Conservation (phyloP, 30 jellyfish, hydroid and myxozoan genomes). For the Haliclystus octoradiatus region DNA sequence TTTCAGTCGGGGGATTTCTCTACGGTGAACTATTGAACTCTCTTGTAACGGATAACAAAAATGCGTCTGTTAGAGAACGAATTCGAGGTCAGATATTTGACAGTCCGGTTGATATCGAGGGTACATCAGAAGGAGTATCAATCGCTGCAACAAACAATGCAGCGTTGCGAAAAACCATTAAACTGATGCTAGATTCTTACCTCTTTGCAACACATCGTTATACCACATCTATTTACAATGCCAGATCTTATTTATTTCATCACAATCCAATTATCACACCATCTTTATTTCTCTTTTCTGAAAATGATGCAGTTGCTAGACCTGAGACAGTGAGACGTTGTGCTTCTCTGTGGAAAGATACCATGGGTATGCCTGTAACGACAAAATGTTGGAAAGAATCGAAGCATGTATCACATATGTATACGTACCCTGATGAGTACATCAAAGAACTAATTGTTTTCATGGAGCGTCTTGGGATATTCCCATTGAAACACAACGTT, state of each 20-base stretch:
- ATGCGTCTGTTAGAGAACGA: background rate
- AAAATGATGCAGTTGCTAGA: background rate
- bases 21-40: background rate
- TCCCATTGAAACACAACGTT: no score
- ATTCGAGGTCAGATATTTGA: slow-evolving; percentile 5
- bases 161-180: background rate
- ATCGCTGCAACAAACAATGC: background rate
- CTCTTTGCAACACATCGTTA: background rate
- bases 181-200: background rate
- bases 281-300: background rate
- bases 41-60: background rate
- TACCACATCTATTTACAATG: background rate
- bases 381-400: background rate
- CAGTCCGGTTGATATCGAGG: slow-evolving; percentile 3
- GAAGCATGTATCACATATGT: slow-evolving; percentile 5
- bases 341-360: background rate
- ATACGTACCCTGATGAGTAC: slow-evolving; percentile 2
- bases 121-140: slow-evolving; percentile 1
- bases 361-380: slow-evolving; percentile 5
- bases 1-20: slow-evolving; percentile 4
- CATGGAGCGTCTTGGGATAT: background rate
- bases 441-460: background rate
- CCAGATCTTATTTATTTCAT: background rate
- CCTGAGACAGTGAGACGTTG: background rate
- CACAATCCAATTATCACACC: background rate